These are phyloP conservation scores for Bhutanitis thaidina DNA, from an alignment of 2,888 invertebrate genomes.

Conservation along the genomic window DNA sequence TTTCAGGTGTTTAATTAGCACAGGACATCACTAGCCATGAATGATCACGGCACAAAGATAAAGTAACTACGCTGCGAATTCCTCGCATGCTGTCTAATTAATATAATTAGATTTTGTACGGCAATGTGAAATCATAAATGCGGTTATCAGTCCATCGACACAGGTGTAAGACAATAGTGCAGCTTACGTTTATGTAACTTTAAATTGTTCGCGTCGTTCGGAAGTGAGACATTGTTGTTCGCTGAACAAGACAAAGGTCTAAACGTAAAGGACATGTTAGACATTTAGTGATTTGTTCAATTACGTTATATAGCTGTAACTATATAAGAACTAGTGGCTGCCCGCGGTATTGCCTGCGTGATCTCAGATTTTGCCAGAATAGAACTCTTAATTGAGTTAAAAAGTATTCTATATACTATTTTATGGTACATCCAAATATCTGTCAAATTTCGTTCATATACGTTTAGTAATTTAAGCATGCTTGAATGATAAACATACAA, in stretches of 20 bases:
- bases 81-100: conserved; percentile 7
- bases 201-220: not conserved
- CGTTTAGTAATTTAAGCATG: no score
- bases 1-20: no score
- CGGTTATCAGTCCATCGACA: conserved; percentile 3
- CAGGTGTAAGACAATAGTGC: not conserved
- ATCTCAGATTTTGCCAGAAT: no score
- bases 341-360: no score
- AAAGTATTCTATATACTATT: no score
- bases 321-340: no score
- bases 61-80: not conserved
- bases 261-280: not conserved
- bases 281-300: not conserved
- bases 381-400: no score
- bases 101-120: conserved; percentile 2
- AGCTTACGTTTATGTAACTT: not conserved
- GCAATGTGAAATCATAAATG: not conserved
- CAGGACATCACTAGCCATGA: not conserved
- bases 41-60: not conserved
- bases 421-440: no score
- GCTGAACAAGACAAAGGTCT: not conserved
- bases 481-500: no score
- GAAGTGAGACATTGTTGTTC: not conserved
- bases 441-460: no score
- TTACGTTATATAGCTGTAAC: no score